These are phyloP conservation scores for Anguilla rostrata DNA, from an alignment of 2,113 vertebrate genomes.

Conservation along the genomic window DNA sequence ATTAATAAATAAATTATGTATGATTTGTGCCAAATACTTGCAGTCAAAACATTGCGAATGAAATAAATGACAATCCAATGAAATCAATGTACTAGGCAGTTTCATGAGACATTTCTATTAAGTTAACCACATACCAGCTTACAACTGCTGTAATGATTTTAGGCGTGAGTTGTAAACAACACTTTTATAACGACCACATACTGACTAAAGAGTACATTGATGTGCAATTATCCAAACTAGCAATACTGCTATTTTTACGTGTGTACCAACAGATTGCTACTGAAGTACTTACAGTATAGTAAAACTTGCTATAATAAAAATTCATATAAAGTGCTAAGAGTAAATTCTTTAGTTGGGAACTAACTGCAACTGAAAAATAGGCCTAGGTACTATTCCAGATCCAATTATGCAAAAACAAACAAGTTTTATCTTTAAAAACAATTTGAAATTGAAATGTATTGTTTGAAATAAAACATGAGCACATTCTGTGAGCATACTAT, in stretches of 20 bases:
- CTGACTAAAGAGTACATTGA: too few species aligned
- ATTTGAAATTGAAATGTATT: neutral
- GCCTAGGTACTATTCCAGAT: neutral
- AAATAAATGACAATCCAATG: neutral
- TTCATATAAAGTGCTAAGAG: neutral
- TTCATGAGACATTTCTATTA: neutral
- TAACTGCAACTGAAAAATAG: too few species aligned
- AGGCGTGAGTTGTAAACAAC: neutral
- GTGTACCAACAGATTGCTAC: too few species aligned
- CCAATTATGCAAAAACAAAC: neutral
- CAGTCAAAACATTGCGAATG: neutral
- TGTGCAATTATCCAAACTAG: too few species aligned
- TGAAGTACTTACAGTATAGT: neutral
- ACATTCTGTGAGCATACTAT: neutral
- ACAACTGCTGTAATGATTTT: neutral
- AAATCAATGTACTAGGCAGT: neutral
- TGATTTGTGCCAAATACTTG: neutral
- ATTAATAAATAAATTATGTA: neutral
- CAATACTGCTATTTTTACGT: too few species aligned
- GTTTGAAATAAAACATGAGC: neutral
- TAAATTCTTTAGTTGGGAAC: neutral
- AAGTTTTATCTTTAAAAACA: neutral
- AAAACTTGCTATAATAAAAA: neutral
- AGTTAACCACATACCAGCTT: neutral
- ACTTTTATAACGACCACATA: neutral